phyloP scores from a whole-genome alignment of 2,888 invertebrate genomes.

The Unio delphinus region DNA sequence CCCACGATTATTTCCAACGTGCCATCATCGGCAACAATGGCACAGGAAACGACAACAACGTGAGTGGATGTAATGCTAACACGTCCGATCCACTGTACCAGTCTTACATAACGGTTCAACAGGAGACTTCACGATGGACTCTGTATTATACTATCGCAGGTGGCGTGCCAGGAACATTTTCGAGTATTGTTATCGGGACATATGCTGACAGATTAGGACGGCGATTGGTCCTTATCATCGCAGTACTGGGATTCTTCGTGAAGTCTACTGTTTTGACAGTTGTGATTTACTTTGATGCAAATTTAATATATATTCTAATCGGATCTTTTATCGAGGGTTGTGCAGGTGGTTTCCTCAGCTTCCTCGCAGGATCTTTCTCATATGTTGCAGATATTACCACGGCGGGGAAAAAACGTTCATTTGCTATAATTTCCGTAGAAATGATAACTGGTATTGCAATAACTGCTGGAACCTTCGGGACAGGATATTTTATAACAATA shows the following conservation, averaged over 20 bases:
- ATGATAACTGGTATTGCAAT: conserved; percentile 17
- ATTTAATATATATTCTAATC: conserved; percentile 12
- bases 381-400: conserved; percentile 24
- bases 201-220: conserved; percentile 32
- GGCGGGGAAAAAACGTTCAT: conserved; percentile 16
- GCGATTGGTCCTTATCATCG: conserved; percentile 20
- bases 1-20: no score
- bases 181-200: conserved; percentile 25
- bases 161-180: conserved; percentile 23
- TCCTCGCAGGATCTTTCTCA: conserved; percentile 21
- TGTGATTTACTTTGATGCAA: conserved; percentile 13
- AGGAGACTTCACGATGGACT: conserved; percentile 23
- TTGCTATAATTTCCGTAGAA: conserved; percentile 25
- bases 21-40: no score
- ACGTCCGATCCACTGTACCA: conserved; percentile 10
- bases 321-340: conserved; percentile 19
- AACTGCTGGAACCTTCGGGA: conserved; percentile 9
- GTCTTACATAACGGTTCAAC: conserved; percentile 13
- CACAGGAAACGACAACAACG: no score
- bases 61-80: background rate
- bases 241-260: conserved; percentile 8
- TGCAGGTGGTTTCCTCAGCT: conserved; percentile 15
- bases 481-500: conserved; percentile 19
- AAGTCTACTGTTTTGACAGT: conserved; percentile 3
- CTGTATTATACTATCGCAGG: conserved; percentile 16